phyloP scores from a whole-genome alignment of 2,888 invertebrate species.

The Nezara viridula region DNA sequence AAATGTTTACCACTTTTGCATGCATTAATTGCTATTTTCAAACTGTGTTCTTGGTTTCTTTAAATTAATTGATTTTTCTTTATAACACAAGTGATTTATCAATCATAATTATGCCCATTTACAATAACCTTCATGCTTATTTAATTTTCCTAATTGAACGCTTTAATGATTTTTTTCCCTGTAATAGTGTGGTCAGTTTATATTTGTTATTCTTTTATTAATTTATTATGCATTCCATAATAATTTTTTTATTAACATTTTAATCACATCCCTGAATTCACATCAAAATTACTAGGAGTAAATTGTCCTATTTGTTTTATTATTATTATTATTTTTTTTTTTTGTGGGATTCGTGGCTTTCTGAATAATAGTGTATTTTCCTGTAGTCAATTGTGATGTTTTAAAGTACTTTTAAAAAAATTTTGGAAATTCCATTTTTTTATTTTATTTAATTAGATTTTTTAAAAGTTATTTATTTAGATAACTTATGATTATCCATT shows the following conservation, averaged over 20 bases:
- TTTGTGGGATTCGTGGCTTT: background rate
- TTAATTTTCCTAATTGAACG: slow-evolving; percentile 30
- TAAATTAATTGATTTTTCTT: slow-evolving; percentile 40
- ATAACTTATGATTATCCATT: background rate
- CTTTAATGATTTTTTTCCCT: background rate
- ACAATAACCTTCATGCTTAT: slow-evolving; percentile 46
- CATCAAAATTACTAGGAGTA: background rate
- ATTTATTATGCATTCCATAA: slow-evolving; percentile 22
- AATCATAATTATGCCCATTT: slow-evolving; percentile 45
- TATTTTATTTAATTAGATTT: background rate
- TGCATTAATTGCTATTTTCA: slow-evolving; percentile 46
- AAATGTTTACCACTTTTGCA: slow-evolving; percentile 46
- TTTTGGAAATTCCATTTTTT: background rate
- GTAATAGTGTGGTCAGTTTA: background rate
- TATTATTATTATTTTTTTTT: no score
- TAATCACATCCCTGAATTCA: background rate
- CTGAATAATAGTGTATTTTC: background rate
- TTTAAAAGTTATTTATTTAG: background rate
- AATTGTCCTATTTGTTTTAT: background rate
- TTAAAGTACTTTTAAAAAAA: background rate
- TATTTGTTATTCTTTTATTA: background rate
- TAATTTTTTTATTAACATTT: background rate
- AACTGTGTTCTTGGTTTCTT: slow-evolving; percentile 47
- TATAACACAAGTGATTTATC: slow-evolving; percentile 37
- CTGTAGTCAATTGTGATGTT: background rate